Percentiles rank a stretch among this genome's conserved stretches.
Conservation (phyloP, 2,888 invertebrate species). For the Lissonota sp. region DNA sequence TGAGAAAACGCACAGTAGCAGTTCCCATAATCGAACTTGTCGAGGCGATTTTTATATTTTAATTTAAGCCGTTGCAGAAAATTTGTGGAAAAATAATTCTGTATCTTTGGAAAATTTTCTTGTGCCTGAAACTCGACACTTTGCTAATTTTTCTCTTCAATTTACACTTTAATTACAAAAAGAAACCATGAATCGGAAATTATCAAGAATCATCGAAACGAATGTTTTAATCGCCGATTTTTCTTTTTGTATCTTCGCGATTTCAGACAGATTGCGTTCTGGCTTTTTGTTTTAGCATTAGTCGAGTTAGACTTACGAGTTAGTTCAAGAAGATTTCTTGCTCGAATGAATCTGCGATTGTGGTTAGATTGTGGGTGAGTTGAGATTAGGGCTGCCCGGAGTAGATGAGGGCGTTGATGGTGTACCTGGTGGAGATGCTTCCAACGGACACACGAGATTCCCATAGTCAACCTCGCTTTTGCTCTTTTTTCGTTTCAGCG, state of each 20-base stretch:
- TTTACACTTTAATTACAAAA: too few relatives aligned
- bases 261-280: not conserved
- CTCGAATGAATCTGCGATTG: conserved; percentile 72
- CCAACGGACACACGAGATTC: conserved; percentile 94
- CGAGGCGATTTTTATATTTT: too few relatives aligned
- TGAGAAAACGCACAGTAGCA: too few relatives aligned
- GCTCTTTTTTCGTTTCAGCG: conserved; percentile 92
- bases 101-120: too few relatives aligned
- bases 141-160: too few relatives aligned
- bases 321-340: conserved; percentile 67
- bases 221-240: conserved; percentile 47
- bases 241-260: not conserved
- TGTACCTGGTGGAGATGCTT: conserved; percentile 84
- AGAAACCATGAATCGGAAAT: not conserved
- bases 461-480: conserved; percentile 93
- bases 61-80: too few relatives aligned
- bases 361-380: conserved; percentile 82
- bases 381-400: conserved; percentile 82
- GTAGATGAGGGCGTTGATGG: conserved; percentile 80
- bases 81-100: too few relatives aligned
- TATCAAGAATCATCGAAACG: not conserved
- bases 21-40: too few relatives aligned
- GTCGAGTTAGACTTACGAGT: conserved; percentile 80
- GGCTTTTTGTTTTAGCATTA: conserved; percentile 69
- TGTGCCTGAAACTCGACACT: too few relatives aligned